Percentiles rank a stretch among this genome's conserved stretches.
These are phyloP conservation scores for Forbesichthys papilliferus DNA, from an alignment of 2,113 vertebrate genomes.

Conservation along the genomic window DNA sequence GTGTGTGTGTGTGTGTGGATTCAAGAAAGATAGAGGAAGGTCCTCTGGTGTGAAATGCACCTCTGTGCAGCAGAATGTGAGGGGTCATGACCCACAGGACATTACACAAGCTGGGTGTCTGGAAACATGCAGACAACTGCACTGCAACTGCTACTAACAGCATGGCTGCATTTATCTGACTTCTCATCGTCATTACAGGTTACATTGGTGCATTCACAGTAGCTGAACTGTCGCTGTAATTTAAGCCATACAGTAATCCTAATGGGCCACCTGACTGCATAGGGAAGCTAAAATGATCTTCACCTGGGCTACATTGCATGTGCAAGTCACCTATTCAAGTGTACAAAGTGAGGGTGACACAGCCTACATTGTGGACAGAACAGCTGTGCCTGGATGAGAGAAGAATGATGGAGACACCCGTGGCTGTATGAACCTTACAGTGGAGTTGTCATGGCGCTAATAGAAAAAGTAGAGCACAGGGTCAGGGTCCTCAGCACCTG, in stretches of 20 bases:
- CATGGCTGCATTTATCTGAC: too few species aligned
- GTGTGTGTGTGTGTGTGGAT: conserved; percentile 2
- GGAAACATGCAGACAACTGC: conserved; percentile 3
- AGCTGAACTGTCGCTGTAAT: background rate
- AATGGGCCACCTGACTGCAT: background rate
- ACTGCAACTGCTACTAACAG: background rate
- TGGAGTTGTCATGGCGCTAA: conserved; percentile 70
- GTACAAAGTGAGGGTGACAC: conserved; percentile 29
- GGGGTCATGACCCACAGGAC: conserved; percentile 47
- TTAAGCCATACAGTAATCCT: background rate
- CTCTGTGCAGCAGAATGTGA: conserved; percentile 32
- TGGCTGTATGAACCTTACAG: conserved; percentile 60
- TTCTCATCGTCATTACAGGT: conserved; percentile 19
- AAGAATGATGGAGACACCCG: conserved; percentile 53
- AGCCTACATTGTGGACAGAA: conserved; percentile 26
- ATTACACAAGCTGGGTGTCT: conserved; percentile 30
- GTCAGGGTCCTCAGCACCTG: conserved; percentile 72
- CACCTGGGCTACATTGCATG: background rate
- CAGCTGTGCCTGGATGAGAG: conserved; percentile 35
- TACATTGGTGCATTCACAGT: background rate
- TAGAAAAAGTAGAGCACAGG: conserved; percentile 70
- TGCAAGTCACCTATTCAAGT: conserved; percentile 6
- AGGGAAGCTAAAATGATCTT: background rate
- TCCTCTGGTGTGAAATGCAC: conserved; percentile 42
- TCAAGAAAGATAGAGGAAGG: conserved; percentile 28